Evolutionary conservation across 2,888 invertebrate genomes (phyloP).

Genomic region (Synergus umbraculus): DNA sequence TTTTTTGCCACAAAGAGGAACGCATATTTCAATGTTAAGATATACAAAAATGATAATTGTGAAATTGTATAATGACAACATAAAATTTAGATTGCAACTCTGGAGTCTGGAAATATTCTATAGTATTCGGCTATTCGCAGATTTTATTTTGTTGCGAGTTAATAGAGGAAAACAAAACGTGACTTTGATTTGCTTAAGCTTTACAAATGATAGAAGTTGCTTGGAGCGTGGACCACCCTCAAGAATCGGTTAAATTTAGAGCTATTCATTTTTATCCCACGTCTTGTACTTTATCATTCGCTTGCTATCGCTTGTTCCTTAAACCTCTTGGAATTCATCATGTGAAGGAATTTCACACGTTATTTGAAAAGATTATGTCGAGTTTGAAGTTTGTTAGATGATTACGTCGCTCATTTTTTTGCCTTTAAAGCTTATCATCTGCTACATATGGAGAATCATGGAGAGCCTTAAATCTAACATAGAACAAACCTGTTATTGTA

Average conservation of each 20-base stretch:
- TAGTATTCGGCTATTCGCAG: neutral
- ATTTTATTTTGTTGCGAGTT: constrained; percentile 19
- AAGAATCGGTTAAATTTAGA: constrained; percentile 36
- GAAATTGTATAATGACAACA: neutral
- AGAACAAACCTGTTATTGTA: neutral
- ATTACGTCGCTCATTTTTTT: constrained; percentile 6
- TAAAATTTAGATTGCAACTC: neutral
- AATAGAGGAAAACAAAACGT: constrained; percentile 27
- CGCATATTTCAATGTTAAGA: neutral
- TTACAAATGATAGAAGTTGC: constrained; percentile 33
- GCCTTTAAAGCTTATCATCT: constrained; percentile 11
- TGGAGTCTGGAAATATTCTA: neutral
- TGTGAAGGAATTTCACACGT: constrained; percentile 24
- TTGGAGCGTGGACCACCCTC: constrained; percentile 37
- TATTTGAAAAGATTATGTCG: constrained; percentile 34
- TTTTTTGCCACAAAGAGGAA: neutral
- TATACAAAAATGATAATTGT: neutral
- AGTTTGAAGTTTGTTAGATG: constrained; percentile 9
- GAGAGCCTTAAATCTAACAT: neutral
- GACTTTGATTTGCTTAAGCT: constrained; percentile 30
- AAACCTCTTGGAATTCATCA: constrained; percentile 11
- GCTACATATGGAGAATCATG: neutral
- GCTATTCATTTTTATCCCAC: constrained; percentile 31
- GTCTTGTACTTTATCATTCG: constrained; percentile 23
- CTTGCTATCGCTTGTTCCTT: constrained; percentile 14